Base-by-base conservation (phyloP, 2,113 vertebrate genomes). In the Anhinga anhinga region DNA sequence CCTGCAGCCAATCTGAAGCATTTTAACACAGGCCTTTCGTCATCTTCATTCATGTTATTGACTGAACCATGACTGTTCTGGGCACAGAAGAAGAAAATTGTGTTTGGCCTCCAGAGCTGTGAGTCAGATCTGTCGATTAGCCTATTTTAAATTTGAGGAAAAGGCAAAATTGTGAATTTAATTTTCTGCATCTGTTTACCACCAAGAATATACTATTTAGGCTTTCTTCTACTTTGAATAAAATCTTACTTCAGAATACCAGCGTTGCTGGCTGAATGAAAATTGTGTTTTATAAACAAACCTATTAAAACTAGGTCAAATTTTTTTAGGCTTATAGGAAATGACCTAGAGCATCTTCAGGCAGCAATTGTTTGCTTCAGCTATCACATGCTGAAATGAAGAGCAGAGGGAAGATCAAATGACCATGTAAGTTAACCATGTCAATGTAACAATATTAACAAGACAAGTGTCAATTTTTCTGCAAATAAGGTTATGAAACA, bases 331-430 rank as follows among this genome's bases (percentile, higher is more conserved):
- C 11, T 47, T 56, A 30, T 10, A 62, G 61, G 70, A 91, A 53
- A 50, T 80, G 42, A 86, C 77, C 55, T 40, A 34, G 78, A 78
- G 32, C 32, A 17, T 95, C 86, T 93, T 88, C 38, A 72, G 82
- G 25, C 36, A 92, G 53, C 65, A 76, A 5, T 34, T 47, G 63
- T 56, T 81, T 67, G 36, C 23, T 67, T 62, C 47, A 71, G 14
- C 30, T 83, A 18, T 44, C 9, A 11, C 34, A 42, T 58, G 23
- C 13, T 27, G 45, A 90, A 79, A 87, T 53, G 62, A 80, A 91
- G 53, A 94, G 36, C 83, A 95, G 92, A 91, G 94, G 94, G 71
- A 52, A 89, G 88, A 90, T 79, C 49, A 96, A 96, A 89, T 79
- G 25, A 74, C 59, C 70, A 61, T 82, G 44, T 58, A 78, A 47